A percentile compares a stretch with the other conserved stretches of the same genome.
These are phyloP conservation scores for Linyphia triangularis DNA, from an alignment of 2,888 invertebrate species.

Conservation along the genomic window DNA sequence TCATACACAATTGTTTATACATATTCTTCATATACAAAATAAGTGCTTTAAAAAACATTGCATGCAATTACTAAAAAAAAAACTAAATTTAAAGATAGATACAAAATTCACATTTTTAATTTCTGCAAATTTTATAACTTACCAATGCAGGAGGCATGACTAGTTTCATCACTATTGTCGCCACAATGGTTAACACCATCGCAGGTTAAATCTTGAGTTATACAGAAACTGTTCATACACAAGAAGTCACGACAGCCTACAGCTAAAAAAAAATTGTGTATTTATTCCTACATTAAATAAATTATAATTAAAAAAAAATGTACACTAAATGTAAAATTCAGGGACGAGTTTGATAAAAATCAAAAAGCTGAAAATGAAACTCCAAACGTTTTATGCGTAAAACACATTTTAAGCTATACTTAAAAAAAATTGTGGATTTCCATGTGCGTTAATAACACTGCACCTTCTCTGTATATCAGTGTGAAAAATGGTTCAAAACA, in stretches of 20 bases:
- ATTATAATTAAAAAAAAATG: neutral
- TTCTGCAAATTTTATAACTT: conserved; percentile 78
- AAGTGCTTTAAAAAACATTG: neutral
- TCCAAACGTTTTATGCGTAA: no score
- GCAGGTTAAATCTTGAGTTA: conserved; percentile 93
- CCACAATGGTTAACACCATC: conserved; percentile 96
- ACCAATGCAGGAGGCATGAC: conserved; percentile 92
- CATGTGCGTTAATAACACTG: no score
- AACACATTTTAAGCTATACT: no score
- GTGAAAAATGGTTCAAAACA: no score
- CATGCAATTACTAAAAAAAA: no score
- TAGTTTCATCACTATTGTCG: conserved; percentile 94
- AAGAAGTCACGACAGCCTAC: conserved; percentile 74
- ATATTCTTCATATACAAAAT: neutral
- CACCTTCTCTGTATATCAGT: no score
- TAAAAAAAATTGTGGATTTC: no score
- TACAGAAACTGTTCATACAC: conserved; percentile 93
- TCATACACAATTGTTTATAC: neutral
- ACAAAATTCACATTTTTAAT: no score
- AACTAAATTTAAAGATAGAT: no score
- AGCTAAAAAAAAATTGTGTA: conserved; percentile 51
- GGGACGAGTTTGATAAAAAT: neutral
- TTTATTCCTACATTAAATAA: neutral
- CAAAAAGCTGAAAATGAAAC: neutral
- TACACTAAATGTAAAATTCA: neutral